Conservation (phyloP, 2,888 invertebrate species). For the Odontomyia ornata region DNA sequence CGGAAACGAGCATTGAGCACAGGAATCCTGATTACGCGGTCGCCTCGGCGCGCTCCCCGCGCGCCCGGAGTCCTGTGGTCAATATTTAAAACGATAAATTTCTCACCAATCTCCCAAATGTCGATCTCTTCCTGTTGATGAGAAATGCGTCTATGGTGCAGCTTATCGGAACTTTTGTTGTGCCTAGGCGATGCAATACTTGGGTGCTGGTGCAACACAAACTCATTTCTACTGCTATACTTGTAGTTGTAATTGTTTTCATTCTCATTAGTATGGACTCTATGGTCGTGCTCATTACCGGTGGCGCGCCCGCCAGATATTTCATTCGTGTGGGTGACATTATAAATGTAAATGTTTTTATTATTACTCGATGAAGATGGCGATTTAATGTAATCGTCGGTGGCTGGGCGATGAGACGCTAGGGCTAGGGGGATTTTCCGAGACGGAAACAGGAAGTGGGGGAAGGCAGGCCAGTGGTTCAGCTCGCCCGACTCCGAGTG, state of each 20-base stretch:
- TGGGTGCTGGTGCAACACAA: constrained; percentile 56
- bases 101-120: constrained; percentile 48
- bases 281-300: constrained; percentile 49
- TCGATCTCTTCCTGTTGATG: constrained; percentile 53
- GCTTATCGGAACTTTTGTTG: constrained; percentile 40
- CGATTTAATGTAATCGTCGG: constrained; percentile 59
- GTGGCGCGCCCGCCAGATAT: constrained; percentile 46
- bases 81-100: constrained; percentile 41
- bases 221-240: constrained; percentile 51
- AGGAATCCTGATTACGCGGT: not conserved
- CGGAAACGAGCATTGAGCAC: not conserved
- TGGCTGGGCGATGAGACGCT: constrained; percentile 65
- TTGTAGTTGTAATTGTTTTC: constrained; percentile 40
- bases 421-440: constrained; percentile 62
- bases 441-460: constrained; percentile 71
- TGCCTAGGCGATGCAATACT: constrained; percentile 53
- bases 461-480: constrained; percentile 64
- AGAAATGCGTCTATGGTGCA: constrained; percentile 43
- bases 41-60: not conserved
- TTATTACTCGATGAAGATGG: constrained; percentile 54
- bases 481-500: constrained; percentile 59
- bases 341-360: constrained; percentile 43
- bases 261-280: constrained; percentile 15
- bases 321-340: constrained; percentile 41
- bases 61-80: constrained; percentile 15